Percentiles rank a stretch among this genome's conserved stretches.
Conservation (phyloP, 2,888 invertebrate genomes). For the Pasiphila rectangulata region DNA sequence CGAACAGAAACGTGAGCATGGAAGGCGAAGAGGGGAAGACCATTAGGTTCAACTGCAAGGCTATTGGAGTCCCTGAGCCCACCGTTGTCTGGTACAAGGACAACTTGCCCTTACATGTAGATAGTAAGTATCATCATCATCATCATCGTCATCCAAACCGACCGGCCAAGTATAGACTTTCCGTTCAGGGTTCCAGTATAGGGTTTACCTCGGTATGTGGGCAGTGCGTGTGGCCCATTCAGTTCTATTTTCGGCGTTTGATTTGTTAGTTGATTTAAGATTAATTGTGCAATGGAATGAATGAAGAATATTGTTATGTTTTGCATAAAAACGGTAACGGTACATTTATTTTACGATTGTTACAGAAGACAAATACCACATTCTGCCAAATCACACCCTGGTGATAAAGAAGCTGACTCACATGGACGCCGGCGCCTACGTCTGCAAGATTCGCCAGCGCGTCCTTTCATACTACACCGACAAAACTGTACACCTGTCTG, state of each 20-base stretch:
- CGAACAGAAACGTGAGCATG: conserved; percentile 42
- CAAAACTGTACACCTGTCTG: conserved; percentile 57
- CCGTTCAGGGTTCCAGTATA: no score
- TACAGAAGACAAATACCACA: conserved; percentile 56
- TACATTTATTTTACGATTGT: conserved; percentile 6
- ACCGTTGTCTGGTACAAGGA: conserved; percentile 68
- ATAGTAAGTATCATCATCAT: conserved; percentile 41
- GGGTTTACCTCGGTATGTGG: no score
- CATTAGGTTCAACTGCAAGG: conserved; percentile 55
- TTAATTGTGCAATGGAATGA: no score
- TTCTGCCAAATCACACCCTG: conserved; percentile 50
- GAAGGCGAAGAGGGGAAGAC: conserved; percentile 60
- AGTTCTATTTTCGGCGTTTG: no score
- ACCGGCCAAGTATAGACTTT: background rate
- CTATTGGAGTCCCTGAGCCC: conserved; percentile 61
- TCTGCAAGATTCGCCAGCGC: conserved; percentile 68
- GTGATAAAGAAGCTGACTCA: conserved; percentile 65
- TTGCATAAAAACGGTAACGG: no score
- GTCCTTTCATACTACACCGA: conserved; percentile 61
- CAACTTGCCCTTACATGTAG: conserved; percentile 36
- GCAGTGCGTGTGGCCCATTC: no score
- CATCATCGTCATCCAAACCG: no score
- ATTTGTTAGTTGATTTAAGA: no score
- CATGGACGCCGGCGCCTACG: conserved; percentile 61
- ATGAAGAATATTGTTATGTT: no score